A percentile compares a stretch with the other conserved stretches of the same genome.
Conservation (phyloP, 2,797 vertebrate species). For the Glyptemys insculpta region DNA sequence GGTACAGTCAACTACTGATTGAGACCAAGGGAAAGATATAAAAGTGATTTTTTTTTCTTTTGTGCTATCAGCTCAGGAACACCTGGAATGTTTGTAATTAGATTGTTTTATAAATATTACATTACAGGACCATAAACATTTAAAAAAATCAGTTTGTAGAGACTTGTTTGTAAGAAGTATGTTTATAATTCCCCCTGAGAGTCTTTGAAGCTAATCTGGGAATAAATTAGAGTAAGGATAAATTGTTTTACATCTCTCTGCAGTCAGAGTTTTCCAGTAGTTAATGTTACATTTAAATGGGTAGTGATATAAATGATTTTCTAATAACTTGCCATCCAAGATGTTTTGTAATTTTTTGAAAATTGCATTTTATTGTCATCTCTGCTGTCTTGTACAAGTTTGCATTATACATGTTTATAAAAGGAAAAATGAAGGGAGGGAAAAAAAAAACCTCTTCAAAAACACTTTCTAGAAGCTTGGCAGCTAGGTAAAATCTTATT, state of each 20-base stretch:
- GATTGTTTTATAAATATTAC: conserved; percentile 56
- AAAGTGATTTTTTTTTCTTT: not conserved
- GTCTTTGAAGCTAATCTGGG: not conserved
- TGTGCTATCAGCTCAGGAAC: conserved; percentile 50
- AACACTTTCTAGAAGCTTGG: not conserved
- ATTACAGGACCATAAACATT: conserved; percentile 31
- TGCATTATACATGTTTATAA: not conserved
- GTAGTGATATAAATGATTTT: conserved; percentile 28
- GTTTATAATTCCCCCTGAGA: conserved; percentile 49
- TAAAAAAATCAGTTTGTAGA: conserved; percentile 57
- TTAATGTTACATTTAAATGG: not conserved
- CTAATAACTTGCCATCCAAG: not conserved
- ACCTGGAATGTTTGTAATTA: conserved; percentile 50
- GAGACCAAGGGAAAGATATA: not conserved
- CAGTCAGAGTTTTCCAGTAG: not conserved
- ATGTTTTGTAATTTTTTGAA: conserved; percentile 15
- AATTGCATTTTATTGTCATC: conserved; percentile 33
- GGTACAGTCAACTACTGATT: not conserved
- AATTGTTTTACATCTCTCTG: not conserved
- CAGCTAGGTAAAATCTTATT: conserved; percentile 42
- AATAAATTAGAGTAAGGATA: conserved; percentile 25
- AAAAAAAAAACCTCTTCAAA: not conserved
- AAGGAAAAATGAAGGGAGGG: conserved; percentile 19
- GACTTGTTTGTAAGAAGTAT: conserved; percentile 25
- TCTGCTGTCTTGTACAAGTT: not conserved